These are phyloP conservation scores for Chrosomus eos DNA, from an alignment of 2,797 vertebrate genomes.

Conservation along the genomic window DNA sequence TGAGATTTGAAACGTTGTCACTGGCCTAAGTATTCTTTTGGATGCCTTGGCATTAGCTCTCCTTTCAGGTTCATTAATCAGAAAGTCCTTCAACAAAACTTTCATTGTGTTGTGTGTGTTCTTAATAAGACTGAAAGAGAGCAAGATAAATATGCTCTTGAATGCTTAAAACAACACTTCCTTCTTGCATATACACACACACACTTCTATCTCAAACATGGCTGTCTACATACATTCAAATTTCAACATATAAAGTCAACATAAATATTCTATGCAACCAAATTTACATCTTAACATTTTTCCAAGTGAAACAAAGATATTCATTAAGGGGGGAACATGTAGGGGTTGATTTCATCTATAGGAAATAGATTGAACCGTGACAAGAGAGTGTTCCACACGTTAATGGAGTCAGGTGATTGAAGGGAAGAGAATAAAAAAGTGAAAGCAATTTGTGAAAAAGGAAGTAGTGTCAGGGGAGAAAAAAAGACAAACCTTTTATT, in stretches of 20 bases:
- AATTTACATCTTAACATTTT: not conserved
- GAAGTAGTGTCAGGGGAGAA: not conserved
- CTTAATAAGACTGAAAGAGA: not conserved
- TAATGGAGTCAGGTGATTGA: constrained; percentile 9
- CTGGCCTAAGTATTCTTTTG: not conserved
- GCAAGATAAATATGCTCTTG: not conserved
- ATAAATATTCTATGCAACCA: not conserved
- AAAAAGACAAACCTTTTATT: not conserved
- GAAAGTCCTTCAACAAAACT: not conserved
- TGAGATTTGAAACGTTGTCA: not conserved
- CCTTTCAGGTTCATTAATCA: not conserved
- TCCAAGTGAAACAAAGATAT: not conserved
- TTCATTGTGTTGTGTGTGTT: not conserved
- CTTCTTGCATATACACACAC: not conserved
- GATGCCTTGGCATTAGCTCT: not conserved
- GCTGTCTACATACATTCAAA: not conserved
- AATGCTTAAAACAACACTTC: not conserved
- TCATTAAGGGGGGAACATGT: too few relatives aligned
- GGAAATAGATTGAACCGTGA: not conserved
- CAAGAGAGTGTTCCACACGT: not conserved
- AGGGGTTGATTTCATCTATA: not conserved
- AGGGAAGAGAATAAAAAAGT: constrained; percentile 3
- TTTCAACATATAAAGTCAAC: not conserved
- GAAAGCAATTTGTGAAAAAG: not conserved
- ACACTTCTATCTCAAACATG: not conserved